Evolutionary conservation across 1,140 invertebrate genomes (phyloP), one percentile per base, ranked within the genome.

Genomic region (Nebria ingens): DNA sequence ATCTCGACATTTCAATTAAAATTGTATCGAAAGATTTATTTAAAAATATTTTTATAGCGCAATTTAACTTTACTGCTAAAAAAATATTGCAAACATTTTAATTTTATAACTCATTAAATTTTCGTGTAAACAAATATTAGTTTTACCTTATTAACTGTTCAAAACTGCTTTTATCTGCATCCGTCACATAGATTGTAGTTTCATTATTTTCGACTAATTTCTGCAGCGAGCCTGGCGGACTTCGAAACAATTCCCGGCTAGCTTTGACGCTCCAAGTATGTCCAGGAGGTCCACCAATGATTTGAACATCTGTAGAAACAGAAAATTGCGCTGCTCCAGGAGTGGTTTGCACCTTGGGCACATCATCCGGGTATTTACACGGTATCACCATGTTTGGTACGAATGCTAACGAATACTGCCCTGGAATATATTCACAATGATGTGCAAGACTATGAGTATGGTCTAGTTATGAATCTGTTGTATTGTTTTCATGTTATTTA

Each of bases 341-440:
- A 9, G 25, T 34, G 25, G n/a, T 6, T 6, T 9, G 6, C 6
- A 34, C 25, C 25, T 34, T 34, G 6, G 6, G 6, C n/a, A 34
- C 25, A 34, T 34, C 6, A 9, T 45, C 17, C 40, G 40, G 40
- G 17, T 12, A 45, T 4, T 45, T 9, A 45, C 40, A 45, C 9
- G 40, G 40, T 12, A 45, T 45, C 15, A 45, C 40, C 40, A 45
- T 45, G 9, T 45, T 29, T n/a, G n/a, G n/a, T n/a, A n/a, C n/a
- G n/a, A n/a, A n/a, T n/a, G n/a, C n/a, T n/a, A n/a, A n/a, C n/a
- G n/a, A n/a, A n/a, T n/a, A n/a, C n/a, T n/a, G n/a, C n/a, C n/a
- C n/a, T n/a, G n/a, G n/a, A n/a, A n/a, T n/a, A n/a, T n/a, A n/a
- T n/a, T n/a, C n/a, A n/a, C n/a, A n/a, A n/a, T n/a, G n/a, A n/a